A percentile compares a stretch with the other conserved stretches of the same genome.
Conservation (phyloP, 2,113 vertebrate species). For the Diadophis punctatus region DNA sequence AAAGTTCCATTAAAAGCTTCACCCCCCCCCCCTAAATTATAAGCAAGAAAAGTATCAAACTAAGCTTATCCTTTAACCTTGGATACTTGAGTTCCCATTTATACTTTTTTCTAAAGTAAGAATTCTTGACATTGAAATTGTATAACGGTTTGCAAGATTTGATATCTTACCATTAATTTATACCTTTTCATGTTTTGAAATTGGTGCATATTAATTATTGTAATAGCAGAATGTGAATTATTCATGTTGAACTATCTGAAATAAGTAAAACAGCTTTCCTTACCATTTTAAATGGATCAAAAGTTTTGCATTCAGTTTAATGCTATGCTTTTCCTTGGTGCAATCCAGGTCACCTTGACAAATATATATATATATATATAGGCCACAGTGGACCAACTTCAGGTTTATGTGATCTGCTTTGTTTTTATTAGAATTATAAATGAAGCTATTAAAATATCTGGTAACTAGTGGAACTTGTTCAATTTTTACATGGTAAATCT, state of each 20-base stretch:
- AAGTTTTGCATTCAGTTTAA: background rate
- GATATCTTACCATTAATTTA: background rate
- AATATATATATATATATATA: background rate
- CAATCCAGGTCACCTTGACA: background rate
- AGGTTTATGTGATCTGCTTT: background rate
- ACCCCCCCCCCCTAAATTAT: background rate
- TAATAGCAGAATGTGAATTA: conserved; percentile 43
- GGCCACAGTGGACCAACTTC: background rate
- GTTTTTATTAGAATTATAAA: background rate
- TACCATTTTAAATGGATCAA: conserved; percentile 43
- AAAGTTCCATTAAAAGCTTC: background rate
- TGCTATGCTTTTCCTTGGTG: background rate
- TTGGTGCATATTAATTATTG: conserved; percentile 51
- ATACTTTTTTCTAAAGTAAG: background rate
- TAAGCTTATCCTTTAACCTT: background rate
- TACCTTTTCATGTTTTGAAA: conserved; percentile 25
- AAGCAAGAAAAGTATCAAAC: background rate
- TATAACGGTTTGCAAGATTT: background rate
- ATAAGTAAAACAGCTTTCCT: conserved; percentile 31
- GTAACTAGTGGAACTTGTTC: background rate
- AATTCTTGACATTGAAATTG: background rate
- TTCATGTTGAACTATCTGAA: conserved; percentile 40
- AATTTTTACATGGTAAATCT: background rate
- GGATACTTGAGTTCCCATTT: background rate
- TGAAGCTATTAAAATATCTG: background rate